Base-by-base conservation (phyloP, 2,797 vertebrate species). In the Gadopsis marmoratus region DNA sequence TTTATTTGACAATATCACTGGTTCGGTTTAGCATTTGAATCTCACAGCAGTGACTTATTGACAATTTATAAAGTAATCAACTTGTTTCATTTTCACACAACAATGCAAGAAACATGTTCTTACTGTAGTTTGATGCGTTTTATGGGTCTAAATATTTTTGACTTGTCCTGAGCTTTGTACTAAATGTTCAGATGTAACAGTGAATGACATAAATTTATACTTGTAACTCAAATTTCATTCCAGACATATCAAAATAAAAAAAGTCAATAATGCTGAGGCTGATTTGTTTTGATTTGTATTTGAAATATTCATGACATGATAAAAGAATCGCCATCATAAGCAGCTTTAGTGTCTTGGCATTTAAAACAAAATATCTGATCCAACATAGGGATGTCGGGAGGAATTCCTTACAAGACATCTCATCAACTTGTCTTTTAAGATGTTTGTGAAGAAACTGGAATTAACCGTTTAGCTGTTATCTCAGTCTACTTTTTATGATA, bases 171-270 rank as follows among this genome's bases (percentile, higher is more conserved):
- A 48, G 58, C 58, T 82, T 87, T 91, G 74, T 86, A 64, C 58
- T 59, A 51, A 77, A 76, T 77, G 76, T 90, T 85, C 68, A 74
- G 50, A 72, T 88, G 72, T 79, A 63, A 77, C 69, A 21, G 58
- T 76, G 67, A 84, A 77, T 74, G 3, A 70, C 21, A 76, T 54
- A 29, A 51, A 72, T 71, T 76, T 87, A 61, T 87, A 85, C 80
- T 78, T 84, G 76, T 78, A 66, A 69, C 7, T 63, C 23, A 75
- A 75, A 88, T 31, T 17, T 80, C 68, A 79, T 84, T 85, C 26
- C 64, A 79, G 59, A 85, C 78, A 87, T 74, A 89, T 82, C 70
- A 74, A 80, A 90, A 91, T 88, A 88, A 91, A 90, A 89, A 4
- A 3, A 48, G 14, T 68, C 17, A 70, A 62, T 41, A 70, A 68